Evolutionary conservation across 2,888 invertebrate genomes (phyloP), one percentile per base, ranked within the genome.

Genomic region (Chaitophorus viminalis): DNA sequence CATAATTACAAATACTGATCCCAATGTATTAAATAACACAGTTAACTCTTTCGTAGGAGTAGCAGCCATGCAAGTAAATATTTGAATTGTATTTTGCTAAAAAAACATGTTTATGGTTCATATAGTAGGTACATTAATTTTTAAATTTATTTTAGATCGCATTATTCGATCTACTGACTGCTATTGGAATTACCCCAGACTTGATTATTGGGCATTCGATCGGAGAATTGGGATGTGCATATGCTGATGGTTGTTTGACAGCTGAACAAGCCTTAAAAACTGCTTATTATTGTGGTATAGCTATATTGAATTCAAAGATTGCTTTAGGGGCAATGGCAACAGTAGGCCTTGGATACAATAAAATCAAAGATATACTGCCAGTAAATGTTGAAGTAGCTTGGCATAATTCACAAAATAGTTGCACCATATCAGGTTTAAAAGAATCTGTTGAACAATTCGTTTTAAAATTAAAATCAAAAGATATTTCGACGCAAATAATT

Each of bases 201-300:
- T 94, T 94, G 25, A 93, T 95, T 89, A 93, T 96, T 89, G 97
- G 99, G 3, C 98, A 98, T 92, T 98, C 98, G 17, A 96, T 97
- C 0, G 99, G 99, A 36, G 99, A 99, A 91, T 92, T 99, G 11
- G 98, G 97, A 0, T 98, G 99, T 91, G 98, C 96, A 0, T 99
- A 99, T 92, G 98, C 97, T 3, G 99, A 99, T 91, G 97, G 96
- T 0, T 96, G 96, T 90, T 94, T 98, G 90, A 96, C 97, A 0
- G 94, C 95, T 0, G 96, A 97, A 90, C 95, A 98, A 92, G 95
- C 96, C 93, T 94, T 98, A 89, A 92, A 97, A 17, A 93, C 95
- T 0, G 95, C 98, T 0, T 97, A 97, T 91, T 95, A 95, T 91
- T 93, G 97, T 90, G 97, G 97, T 0, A 92, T 94, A 89, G 95